Evolutionary conservation across 1,140 invertebrate genomes (phyloP), one percentile per base, ranked within the genome.

Genomic region (silkworm (Bombyx mori)): DNA sequence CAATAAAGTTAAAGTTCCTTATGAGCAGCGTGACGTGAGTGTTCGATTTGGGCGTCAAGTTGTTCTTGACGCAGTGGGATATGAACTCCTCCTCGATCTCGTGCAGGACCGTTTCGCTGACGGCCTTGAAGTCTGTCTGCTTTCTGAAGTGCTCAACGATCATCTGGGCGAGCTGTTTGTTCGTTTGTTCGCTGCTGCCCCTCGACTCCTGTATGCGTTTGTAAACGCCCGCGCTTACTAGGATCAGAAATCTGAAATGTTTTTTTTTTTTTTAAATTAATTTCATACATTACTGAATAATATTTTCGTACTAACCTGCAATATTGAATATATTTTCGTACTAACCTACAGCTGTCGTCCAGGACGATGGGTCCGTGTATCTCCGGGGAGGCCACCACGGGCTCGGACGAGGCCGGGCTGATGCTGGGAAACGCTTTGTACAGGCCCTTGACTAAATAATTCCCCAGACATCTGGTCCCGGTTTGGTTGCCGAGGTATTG

Each of bases 21-120:
- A 98, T 92, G 1, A 98, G 73, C 6, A 98, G 87, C 0, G 95
- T 97, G 62, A 97, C 85, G 26, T 84, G 78, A 4, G 75, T 82
- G 48, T 84, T 86, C 5, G 86, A 86, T 73, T 88, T 77, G 6
- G 83, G 85, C 48, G 75, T 88, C 56, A 89, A 63, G 7, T 88
- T 89, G 56, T 89, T 91, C 56, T 90, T 91, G 86, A 95, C 92
- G 69, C 92, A 96, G 56, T 91, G 91, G 56, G 97, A 94, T 61
- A 96, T 93, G 75, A 97, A 96, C 56, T 95, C 91, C 52, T 94
- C 86, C 6, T 95, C 94, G 7, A 96, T 92, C 88, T 95, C 95
- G 72, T 97, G 93, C 0, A 97, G 92, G 0, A 96, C 95, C 3
- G 94, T 93, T 88, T 97, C 95, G 44, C 95, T 94, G 44, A 97